A percentile compares a stretch with the other conserved stretches of the same genome.
phyloP scores from a whole-genome alignment of 1,140 invertebrate species.

The Drosophila sulfurigaster region DNA sequence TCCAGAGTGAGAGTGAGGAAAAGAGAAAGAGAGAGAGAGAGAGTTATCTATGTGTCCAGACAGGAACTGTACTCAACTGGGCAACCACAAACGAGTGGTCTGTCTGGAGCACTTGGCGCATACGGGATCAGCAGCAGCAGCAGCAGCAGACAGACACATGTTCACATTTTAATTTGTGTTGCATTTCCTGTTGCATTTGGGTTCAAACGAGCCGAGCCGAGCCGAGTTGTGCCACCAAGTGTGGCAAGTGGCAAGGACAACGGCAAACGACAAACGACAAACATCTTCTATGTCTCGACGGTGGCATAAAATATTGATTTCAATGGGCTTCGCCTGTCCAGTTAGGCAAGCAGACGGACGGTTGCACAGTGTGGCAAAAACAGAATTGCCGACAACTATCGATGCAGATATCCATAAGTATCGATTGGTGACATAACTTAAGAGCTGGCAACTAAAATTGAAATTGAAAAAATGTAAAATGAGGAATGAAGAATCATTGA shows the following conservation, averaged over 20 bases:
- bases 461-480: no score
- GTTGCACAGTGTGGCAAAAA: slow-evolving; percentile 12
- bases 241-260: slow-evolving; percentile 9
- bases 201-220: slow-evolving; percentile 1
- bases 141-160: slow-evolving; percentile 44
- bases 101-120: slow-evolving; percentile 47
- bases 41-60: slow-evolving; percentile 9
- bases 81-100: slow-evolving; percentile 49
- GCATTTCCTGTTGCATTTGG: slow-evolving; percentile 75
- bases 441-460: no score
- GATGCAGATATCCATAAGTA: no score
- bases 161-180: slow-evolving; percentile 75
- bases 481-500: no score
- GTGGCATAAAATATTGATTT: slow-evolving; percentile 77
- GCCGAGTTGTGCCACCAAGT: slow-evolving; percentile 1
- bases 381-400: background rate
- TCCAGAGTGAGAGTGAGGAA: background rate
- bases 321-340: slow-evolving; percentile 46
- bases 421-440: no score
- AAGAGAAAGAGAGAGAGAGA: background rate
- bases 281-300: slow-evolving; percentile 49
- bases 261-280: slow-evolving; percentile 4
- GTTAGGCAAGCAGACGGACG: slow-evolving; percentile 25
- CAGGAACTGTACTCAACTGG: slow-evolving; percentile 42
- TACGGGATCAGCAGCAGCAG: background rate